Conservation (phyloP, 1,140 invertebrate species). For the Phymorhynchus buccinoides region DNA sequence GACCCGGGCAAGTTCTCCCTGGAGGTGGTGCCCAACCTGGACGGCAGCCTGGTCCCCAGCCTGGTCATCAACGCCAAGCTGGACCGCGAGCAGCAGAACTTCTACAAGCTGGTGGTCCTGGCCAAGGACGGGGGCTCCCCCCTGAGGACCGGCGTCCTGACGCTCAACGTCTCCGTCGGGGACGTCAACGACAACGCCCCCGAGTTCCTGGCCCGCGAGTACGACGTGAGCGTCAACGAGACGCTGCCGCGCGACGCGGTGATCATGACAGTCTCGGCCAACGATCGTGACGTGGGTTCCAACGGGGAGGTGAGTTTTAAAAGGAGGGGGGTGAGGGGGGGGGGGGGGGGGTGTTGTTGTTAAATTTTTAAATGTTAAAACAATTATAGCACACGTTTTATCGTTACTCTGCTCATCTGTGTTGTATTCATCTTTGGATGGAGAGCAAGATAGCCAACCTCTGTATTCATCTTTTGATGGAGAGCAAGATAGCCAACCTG, state of each 20-base stretch:
- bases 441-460: too few species aligned
- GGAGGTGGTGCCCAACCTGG: conserved; percentile 39
- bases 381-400: too few species aligned
- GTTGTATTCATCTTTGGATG: too few species aligned
- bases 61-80: conserved; percentile 76
- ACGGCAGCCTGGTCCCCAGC: conserved; percentile 44
- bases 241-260: conserved; percentile 51
- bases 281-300: conserved; percentile 89
- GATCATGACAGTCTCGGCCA: conserved; percentile 81
- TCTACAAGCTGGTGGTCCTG: conserved; percentile 87
- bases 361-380: too few species aligned
- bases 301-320: conserved; percentile 83
- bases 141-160: conserved; percentile 87
- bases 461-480: too few species aligned
- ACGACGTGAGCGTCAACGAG: conserved; percentile 81
- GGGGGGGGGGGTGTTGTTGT: too few species aligned
- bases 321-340: too few species aligned
- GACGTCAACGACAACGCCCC: conserved; percentile 95
- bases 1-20: conserved; percentile 27
- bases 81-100: conserved; percentile 86
- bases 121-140: conserved; percentile 93
- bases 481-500: too few species aligned
- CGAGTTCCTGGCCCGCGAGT: conserved; percentile 83
- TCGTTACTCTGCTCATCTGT: too few species aligned
- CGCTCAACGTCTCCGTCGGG: conserved; percentile 81